phyloP scores from a whole-genome alignment of 23 tunicate genomes.

The Pegea sp. region DNA sequence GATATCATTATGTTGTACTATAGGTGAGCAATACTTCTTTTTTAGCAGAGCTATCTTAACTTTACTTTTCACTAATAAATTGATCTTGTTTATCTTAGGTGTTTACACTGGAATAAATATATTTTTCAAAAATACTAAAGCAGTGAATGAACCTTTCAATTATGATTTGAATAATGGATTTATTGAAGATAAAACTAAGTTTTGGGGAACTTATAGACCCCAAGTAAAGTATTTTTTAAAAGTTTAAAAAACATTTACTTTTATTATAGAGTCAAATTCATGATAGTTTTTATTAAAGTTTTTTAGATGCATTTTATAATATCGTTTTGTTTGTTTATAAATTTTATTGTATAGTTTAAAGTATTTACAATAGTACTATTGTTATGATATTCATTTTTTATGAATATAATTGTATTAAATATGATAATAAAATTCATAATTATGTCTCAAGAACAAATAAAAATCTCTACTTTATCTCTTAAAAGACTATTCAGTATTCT shows the following conservation, averaged over 20 bases:
- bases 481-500: too few species aligned
- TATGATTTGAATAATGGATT: neutral
- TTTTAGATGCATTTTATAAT: neutral
- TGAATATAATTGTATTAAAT: neutral
- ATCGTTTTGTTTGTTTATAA: neutral
- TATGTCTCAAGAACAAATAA: too few species aligned
- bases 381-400: neutral
- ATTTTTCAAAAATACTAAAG: neutral
- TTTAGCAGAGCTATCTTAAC: too few species aligned
- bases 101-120: neutral
- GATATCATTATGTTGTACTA: too few species aligned
- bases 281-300: neutral
- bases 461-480: too few species aligned
- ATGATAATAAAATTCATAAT: slow-evolving; percentile 1
- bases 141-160: neutral
- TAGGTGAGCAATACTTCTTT: too few species aligned
- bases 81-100: too few species aligned
- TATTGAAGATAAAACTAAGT: slow-evolving; percentile 15
- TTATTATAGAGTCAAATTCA: neutral
- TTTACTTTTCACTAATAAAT: too few species aligned
- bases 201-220: slow-evolving; percentile 95
- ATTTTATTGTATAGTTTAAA: neutral
- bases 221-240: too few species aligned
- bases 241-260: too few species aligned
- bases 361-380: neutral